Evolutionary conservation across 2,113 vertebrate species (phyloP).

Genomic region (Notothenia rossii): DNA sequence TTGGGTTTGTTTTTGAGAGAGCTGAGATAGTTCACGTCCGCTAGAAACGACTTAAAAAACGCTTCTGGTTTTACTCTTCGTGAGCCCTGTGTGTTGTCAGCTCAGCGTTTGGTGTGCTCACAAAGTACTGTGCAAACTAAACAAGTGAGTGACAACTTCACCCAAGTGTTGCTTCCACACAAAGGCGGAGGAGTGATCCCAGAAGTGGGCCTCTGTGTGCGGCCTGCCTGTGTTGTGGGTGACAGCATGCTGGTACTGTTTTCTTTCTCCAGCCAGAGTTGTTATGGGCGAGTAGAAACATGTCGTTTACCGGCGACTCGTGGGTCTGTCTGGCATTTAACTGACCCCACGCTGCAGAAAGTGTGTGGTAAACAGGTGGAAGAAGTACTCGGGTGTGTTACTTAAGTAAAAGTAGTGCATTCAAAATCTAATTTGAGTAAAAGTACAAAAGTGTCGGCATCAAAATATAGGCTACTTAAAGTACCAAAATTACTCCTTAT

Average conservation of each 20-base stretch:
- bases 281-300: neutral
- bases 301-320: conserved; percentile 35
- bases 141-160: conserved; percentile 57
- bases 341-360: conserved; percentile 13
- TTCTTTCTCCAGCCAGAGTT: conserved; percentile 19
- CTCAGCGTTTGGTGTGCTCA: conserved; percentile 14
- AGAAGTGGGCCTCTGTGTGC: conserved; percentile 55
- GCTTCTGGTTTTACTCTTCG: neutral
- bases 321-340: conserved; percentile 16
- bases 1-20: neutral
- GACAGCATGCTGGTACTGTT: conserved; percentile 62
- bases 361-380: neutral
- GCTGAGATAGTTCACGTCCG: conserved; percentile 11
- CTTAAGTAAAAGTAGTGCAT: too few relatives aligned
- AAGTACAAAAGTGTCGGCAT: too few relatives aligned
- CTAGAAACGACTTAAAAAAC: neutral
- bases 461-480: too few relatives aligned
- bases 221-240: conserved; percentile 58
- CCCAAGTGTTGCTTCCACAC: conserved; percentile 44
- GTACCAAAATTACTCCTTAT: too few relatives aligned
- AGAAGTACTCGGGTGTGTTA: too few relatives aligned
- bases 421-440: too few relatives aligned
- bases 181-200: conserved; percentile 26
- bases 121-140: conserved; percentile 9
- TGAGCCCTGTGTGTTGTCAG: conserved; percentile 11